These are phyloP conservation scores for Delia radicum DNA, from an alignment of 1,140 invertebrate species.

Conservation along the genomic window DNA sequence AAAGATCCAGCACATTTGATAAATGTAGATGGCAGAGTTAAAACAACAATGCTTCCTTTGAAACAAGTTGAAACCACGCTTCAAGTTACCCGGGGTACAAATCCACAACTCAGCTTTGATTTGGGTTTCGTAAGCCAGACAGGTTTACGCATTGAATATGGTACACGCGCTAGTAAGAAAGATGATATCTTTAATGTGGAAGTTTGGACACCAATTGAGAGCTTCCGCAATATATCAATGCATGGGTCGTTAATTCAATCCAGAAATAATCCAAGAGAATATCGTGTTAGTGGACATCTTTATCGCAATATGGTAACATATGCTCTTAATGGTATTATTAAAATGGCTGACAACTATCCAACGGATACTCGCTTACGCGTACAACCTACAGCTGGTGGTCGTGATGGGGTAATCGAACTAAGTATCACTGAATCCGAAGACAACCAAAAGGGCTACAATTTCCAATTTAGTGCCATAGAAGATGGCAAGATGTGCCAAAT, in stretches of 20 bases:
- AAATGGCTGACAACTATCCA: constrained; percentile 37
- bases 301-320: constrained; percentile 49
- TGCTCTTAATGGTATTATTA: constrained; percentile 38
- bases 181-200: constrained; percentile 49
- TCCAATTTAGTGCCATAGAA: constrained; percentile 49
- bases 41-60: constrained; percentile 47
- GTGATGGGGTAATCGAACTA: constrained; percentile 45
- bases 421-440: constrained; percentile 34
- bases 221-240: constrained; percentile 49
- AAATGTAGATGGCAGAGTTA: constrained; percentile 40
- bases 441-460: constrained; percentile 38
- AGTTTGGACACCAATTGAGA: constrained; percentile 46
- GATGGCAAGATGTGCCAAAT: constrained; percentile 50
- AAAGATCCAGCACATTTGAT: constrained; percentile 34
- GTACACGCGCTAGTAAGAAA: constrained; percentile 39
- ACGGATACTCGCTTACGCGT: constrained; percentile 37
- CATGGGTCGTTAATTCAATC: constrained; percentile 38
- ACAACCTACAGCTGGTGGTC: constrained; percentile 41
- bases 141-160: constrained; percentile 40
- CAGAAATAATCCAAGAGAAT: constrained; percentile 33
- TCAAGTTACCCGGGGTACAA: constrained; percentile 33
- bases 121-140: constrained; percentile 37
- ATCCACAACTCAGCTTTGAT: constrained; percentile 43
- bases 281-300: constrained; percentile 39
- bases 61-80: constrained; percentile 38